A percentile compares a stretch with the other conserved stretches of the same genome.
Conservation (phyloP, 2,888 invertebrate genomes). For the Pyrochroa serraticornis region DNA sequence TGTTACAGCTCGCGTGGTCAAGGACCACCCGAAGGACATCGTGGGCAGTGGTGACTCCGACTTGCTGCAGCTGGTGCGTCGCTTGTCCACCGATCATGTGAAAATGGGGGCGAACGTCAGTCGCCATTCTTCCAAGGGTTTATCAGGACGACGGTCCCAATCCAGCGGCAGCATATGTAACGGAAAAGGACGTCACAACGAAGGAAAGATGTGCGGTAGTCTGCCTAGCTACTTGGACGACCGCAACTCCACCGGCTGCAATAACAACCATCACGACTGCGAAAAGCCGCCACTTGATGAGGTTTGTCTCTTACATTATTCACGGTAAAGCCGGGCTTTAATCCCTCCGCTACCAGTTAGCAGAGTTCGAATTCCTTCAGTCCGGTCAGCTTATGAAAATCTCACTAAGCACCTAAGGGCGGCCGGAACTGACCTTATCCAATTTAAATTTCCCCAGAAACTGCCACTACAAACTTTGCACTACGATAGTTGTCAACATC, state of each 20-base stretch:
- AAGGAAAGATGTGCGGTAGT: slow-evolving; percentile 62
- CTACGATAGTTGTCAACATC: too few relatives aligned
- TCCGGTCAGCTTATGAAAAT: too few relatives aligned
- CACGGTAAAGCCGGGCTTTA: too few relatives aligned
- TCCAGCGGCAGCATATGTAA: slow-evolving; percentile 79
- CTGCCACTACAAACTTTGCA: too few relatives aligned
- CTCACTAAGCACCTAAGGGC: too few relatives aligned
- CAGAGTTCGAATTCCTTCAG: not conserved
- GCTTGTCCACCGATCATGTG: slow-evolving; percentile 59
- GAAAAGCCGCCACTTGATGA: slow-evolving; percentile 51
- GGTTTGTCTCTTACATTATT: slow-evolving; percentile 32
- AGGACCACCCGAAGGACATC: slow-evolving; percentile 34
- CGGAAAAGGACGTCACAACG: slow-evolving; percentile 48
- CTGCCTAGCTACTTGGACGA: slow-evolving; percentile 73
- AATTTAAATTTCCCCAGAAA: too few relatives aligned
- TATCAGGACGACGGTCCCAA: slow-evolving; percentile 73
- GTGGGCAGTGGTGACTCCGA: slow-evolving; percentile 58
- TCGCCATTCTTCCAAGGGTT: slow-evolving; percentile 75
- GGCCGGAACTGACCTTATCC: too few relatives aligned
- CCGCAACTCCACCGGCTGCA: slow-evolving; percentile 59
- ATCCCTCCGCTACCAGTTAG: too few relatives aligned
- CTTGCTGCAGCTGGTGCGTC: slow-evolving; percentile 53
- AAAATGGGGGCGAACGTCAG: slow-evolving; percentile 81
- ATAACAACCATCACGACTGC: slow-evolving; percentile 53
- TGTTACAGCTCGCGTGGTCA: slow-evolving; percentile 43